phyloP scores from a whole-genome alignment of 2,888 invertebrate genomes.

The Nomada fucata region DNA sequence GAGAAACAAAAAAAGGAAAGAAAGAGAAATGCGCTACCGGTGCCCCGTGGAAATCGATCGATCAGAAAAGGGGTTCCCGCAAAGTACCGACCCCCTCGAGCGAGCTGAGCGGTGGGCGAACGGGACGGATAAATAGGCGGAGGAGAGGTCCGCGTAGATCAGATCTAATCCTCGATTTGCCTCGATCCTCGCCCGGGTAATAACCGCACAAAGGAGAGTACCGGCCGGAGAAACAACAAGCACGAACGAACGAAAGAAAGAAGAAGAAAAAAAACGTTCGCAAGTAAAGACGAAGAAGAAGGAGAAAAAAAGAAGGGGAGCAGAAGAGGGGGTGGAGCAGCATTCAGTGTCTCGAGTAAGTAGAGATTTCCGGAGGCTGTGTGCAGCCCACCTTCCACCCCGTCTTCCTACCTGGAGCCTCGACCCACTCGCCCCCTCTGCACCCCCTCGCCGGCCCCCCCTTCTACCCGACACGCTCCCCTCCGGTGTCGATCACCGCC shows the following conservation, averaged over 20 bases:
- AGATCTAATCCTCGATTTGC: slow-evolving; percentile 79
- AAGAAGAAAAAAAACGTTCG: slow-evolving; percentile 13
- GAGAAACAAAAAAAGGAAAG: slow-evolving; percentile 54
- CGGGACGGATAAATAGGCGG: slow-evolving; percentile 52
- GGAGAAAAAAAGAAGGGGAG: slow-evolving; percentile 1
- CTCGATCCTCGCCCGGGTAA: slow-evolving; percentile 71
- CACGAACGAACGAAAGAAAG: slow-evolving; percentile 1
- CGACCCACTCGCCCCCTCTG: slow-evolving; percentile 43
- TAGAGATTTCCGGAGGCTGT: slow-evolving; percentile 82
- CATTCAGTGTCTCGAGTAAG: slow-evolving; percentile 82
- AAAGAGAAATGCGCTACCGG: slow-evolving; percentile 15
- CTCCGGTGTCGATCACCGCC: slow-evolving; percentile 30
- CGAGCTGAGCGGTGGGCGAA: slow-evolving; percentile 18
- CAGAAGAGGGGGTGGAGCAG: slow-evolving; percentile 55
- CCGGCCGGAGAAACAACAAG: slow-evolving; percentile 43
- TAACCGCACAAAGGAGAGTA: slow-evolving; percentile 67
- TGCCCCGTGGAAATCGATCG: slow-evolving; percentile 55
- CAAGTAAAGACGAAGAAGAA: slow-evolving; percentile 31
- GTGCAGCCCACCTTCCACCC: slow-evolving; percentile 25
- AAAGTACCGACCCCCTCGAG: slow-evolving; percentile 28
- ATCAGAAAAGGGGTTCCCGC: slow-evolving; percentile 40
- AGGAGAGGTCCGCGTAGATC: slow-evolving; percentile 64
- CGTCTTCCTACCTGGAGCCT: slow-evolving; percentile 78
- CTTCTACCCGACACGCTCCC: slow-evolving; percentile 8
- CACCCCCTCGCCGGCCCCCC: background rate